Evolutionary conservation across 2,113 vertebrate species (phyloP), one percentile per base, ranked within the genome.

Genomic region (Platysteira castanea): DNA sequence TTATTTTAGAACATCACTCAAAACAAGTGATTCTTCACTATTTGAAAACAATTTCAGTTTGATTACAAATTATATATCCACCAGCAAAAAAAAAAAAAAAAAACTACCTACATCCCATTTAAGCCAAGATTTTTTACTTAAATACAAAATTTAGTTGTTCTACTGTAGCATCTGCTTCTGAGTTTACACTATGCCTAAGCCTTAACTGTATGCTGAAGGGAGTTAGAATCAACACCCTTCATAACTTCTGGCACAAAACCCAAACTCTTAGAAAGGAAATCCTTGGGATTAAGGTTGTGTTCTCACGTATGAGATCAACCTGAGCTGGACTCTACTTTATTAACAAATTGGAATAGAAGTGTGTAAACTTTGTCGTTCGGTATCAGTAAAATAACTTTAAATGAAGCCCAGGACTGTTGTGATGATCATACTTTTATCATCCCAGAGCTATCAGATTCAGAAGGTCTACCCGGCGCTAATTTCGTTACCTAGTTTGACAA

Each of bases 211-310:
- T 31, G 28, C 54, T 65, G 28, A 39, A 70, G 84, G 30, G 5
- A 57, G 13, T 33, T 71, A 73, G 15, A 78, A 71, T 47, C 21
- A 65, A 79, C 23, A 67, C 7, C 54, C 73, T 93, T 86, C 76
- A 41, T 47, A 89, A 56, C 9, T 87, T 78, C 64, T 35, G 35
- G 31, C 37, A 65, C 78, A 95, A 97, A 97, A 97, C 69, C 35
- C 65, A 88, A 92, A 93, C 9, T 21, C 37, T 93, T 78, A 76
- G 21, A 92, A 78, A 93, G 77, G 69, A 94, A 96, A 91, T 68
- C 86, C 81, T 96, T 76, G 79, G 33, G 21, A 65, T 88, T 86
- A 84, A 71, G 31, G 54, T 33, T 75, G 35, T 70, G 8, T 64
- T 89, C 27, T 91, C 64, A 56, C 26, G 69, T 49, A 30, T 89